A percentile compares a stretch with the other conserved stretches of the same genome.
phyloP scores from a whole-genome alignment of 2,797 vertebrate species.

The Hyperoplus lanceolatus region DNA sequence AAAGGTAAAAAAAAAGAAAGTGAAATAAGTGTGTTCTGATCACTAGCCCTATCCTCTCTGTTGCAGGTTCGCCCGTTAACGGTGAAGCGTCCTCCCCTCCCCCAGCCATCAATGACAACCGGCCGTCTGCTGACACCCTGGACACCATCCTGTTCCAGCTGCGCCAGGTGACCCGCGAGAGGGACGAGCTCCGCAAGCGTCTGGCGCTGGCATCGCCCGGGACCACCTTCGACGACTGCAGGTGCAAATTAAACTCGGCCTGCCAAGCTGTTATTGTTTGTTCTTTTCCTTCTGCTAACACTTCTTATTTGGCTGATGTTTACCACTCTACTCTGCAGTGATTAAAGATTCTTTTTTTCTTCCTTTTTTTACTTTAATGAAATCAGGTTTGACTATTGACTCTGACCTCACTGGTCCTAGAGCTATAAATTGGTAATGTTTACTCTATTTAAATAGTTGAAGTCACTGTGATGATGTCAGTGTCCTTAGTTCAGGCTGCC shows the following conservation, averaged over 20 bases:
- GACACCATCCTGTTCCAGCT: conserved; percentile 95
- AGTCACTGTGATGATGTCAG: conserved; percentile 14
- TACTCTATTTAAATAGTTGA: conserved; percentile 11
- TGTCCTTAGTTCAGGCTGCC: conserved; percentile 25
- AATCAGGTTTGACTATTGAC: conserved; percentile 16
- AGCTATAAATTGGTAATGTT: conserved; percentile 33
- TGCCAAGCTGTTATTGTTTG: conserved; percentile 42
- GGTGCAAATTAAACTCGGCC: conserved; percentile 76
- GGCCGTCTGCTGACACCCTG: conserved; percentile 92
- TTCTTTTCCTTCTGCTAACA: conserved; percentile 2
- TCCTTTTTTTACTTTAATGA: not conserved
- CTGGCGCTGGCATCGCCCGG: conserved; percentile 95
- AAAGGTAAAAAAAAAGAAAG: too few relatives aligned
- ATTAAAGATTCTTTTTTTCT: too few relatives aligned
- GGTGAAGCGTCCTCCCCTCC: conserved; percentile 96
- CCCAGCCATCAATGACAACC: conserved; percentile 90
- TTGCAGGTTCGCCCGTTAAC: conserved; percentile 90
- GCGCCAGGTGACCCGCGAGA: conserved; percentile 95
- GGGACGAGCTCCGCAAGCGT: conserved; percentile 96
- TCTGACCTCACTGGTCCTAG: conserved; percentile 22
- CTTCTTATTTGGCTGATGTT: conserved; percentile 19
- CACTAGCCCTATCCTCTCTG: conserved; percentile 60
- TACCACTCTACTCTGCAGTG: not conserved
- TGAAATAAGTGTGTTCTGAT: conserved; percentile 1
- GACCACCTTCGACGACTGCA: conserved; percentile 97